Evolutionary conservation across 2,797 vertebrate species (phyloP), one percentile per base, ranked within the genome.

Genomic region (Pogonophryne albipinna): DNA sequence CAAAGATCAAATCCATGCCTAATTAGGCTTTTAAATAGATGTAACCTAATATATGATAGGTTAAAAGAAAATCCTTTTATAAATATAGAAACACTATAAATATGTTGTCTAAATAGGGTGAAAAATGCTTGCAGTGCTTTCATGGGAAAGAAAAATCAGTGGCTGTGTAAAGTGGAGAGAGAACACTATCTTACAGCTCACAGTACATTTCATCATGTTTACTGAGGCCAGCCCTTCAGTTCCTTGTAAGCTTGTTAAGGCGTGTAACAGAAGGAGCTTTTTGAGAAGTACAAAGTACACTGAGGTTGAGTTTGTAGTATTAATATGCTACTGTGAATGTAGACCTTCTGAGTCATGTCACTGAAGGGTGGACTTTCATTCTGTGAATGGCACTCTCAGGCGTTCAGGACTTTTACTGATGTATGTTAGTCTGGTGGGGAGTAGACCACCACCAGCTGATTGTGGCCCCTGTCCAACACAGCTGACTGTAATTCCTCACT

Each of bases 271-370:
- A 53, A 46, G 61, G 20, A 74, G 72, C 66, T 19, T 59, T 70
- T 53, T 61, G 66, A 88, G 79, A 90, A 90, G 89, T 92, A 55
- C 80, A 87, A 87, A 92, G 86, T 87, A 15, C 87, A 80, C 16
- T 0, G n/a, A 10, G 34, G 44, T 31, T 9, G 1, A 66, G 16
- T 1, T 44, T 57, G 60, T 66, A 62, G 34, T 60, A 49, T 58
- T n/a, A 60, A 13, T 3, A 41, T 3, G 31, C 34, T 51, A 17
- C 42, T 27, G 47, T 1, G 11, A 45, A 17, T 57, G 56, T 62
- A 47, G 6, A 10, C 41, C 50, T 46, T 44, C 44, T 49, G 8
- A 0, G 34, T 23, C 27, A 79, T 57, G 70, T 80, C 72, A 20
- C 62, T 23, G 16, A 10, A 45, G 20, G 27, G 52, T 31, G 27